Evolutionary conservation across 2,888 invertebrate species (phyloP).

Genomic region (Volucella bombylans): DNA sequence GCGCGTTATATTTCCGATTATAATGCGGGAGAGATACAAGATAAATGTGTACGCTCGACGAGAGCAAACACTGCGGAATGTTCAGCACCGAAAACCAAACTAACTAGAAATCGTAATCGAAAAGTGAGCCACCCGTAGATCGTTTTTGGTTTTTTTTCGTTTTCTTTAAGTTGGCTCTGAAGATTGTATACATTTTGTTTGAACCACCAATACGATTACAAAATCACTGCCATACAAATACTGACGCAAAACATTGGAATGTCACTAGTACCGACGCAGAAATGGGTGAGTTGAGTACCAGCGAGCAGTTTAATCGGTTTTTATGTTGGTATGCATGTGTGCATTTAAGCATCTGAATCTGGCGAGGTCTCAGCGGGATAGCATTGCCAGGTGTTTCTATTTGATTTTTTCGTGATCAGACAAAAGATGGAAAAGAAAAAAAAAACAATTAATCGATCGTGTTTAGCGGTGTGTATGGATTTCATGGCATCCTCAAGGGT

Average conservation of each 20-base stretch:
- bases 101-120: conserved; percentile 73
- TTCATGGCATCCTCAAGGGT: background rate
- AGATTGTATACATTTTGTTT: conserved; percentile 7
- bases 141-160: conserved; percentile 18
- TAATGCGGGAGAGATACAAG: conserved; percentile 50
- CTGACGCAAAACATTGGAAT: conserved; percentile 63
- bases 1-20: conserved; percentile 47
- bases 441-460: conserved; percentile 24
- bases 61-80: conserved; percentile 71
- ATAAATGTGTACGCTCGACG: conserved; percentile 56
- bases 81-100: conserved; percentile 73
- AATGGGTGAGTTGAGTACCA: conserved; percentile 60
- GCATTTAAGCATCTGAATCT: conserved; percentile 21
- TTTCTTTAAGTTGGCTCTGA: background rate
- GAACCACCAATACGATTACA: conserved; percentile 66
- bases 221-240: conserved; percentile 71
- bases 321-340: conserved; percentile 47
- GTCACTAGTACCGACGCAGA: conserved; percentile 50
- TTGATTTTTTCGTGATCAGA: background rate
- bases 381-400: conserved; percentile 52
- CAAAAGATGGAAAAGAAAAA: conserved; percentile 18
- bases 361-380: conserved; percentile 58
- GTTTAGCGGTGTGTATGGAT: background rate
- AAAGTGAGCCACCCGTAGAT: conserved; percentile 72
- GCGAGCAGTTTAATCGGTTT: conserved; percentile 65